phyloP scores from a whole-genome alignment of 2,797 vertebrate genomes.

The Coregonus ussuriensis region DNA sequence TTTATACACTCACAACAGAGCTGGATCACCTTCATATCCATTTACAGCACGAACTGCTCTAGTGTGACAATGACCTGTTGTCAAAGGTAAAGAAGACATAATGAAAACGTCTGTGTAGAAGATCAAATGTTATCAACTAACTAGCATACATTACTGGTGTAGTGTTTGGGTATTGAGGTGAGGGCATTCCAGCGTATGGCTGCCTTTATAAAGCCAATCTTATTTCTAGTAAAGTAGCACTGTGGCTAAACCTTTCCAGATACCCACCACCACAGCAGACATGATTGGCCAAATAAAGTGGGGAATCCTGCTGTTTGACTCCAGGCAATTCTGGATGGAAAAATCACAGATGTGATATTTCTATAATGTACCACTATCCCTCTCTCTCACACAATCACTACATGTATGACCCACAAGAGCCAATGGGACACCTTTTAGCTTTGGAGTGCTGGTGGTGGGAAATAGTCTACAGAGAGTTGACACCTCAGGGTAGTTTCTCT shows the following conservation, averaged over 20 bases:
- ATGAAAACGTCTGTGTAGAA: background rate
- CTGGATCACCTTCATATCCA: conserved; percentile 16
- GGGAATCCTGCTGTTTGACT: background rate
- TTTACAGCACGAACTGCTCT: conserved; percentile 12
- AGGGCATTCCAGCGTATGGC: background rate
- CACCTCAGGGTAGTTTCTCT: background rate
- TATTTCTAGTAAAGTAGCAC: background rate
- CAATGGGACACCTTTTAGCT: background rate
- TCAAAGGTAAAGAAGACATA: conserved; percentile 3
- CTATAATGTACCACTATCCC: conserved; percentile 1
- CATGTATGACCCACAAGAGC: background rate
- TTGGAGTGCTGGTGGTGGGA: background rate
- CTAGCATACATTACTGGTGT: background rate
- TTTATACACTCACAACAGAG: background rate
- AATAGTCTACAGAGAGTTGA: conserved; percentile 15
- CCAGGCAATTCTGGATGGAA: conserved; percentile 11
- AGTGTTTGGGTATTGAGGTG: background rate
- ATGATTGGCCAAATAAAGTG: background rate
- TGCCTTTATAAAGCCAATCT: background rate
- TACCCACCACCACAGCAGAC: background rate
- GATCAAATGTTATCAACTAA: background rate
- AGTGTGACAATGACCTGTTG: background rate
- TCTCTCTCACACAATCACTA: background rate
- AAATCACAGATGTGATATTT: conserved; percentile 1
- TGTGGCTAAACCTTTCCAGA: conserved; percentile 16